phyloP scores from a whole-genome alignment of 2,888 invertebrate genomes.

The Pollenia angustigena region DNA sequence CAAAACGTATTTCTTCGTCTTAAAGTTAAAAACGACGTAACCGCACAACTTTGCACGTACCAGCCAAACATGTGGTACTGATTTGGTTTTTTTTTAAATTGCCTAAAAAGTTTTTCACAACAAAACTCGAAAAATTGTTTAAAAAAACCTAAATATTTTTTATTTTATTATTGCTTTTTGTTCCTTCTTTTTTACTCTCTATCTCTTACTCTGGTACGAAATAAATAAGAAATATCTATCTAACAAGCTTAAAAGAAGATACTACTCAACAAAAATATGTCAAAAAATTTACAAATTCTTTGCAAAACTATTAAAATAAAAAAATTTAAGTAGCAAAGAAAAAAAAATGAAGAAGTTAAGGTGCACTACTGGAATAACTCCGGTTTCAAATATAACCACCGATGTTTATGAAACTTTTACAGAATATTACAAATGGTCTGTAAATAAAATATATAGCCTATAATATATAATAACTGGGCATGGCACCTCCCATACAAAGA shows the following conservation, averaged over 20 bases:
- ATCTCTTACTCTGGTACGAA: neutral
- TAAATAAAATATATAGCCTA: too few relatives aligned
- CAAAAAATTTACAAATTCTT: conserved; percentile 24
- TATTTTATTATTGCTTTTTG: conserved; percentile 3
- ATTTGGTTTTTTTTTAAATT: conserved; percentile 1
- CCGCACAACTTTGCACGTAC: conserved; percentile 5
- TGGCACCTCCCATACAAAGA: too few relatives aligned
- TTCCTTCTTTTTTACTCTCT: neutral
- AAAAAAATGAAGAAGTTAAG: conserved; percentile 2
- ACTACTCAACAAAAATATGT: conserved; percentile 16
- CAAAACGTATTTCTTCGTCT: conserved; percentile 33
- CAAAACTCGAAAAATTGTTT: neutral
- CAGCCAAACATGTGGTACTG: conserved; percentile 29
- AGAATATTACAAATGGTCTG: too few relatives aligned
- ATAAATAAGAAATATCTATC: neutral
- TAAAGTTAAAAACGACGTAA: conserved; percentile 14
- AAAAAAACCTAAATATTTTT: conserved; percentile 1
- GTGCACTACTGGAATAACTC: neutral
- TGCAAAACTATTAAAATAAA: conserved; percentile 58
- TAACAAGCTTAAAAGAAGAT: conserved; percentile 35
- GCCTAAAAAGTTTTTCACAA: conserved; percentile 31
- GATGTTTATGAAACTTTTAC: too few relatives aligned
- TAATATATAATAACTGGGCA: too few relatives aligned
- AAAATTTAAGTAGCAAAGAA: conserved; percentile 5
- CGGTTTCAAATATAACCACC: too few relatives aligned